Evolutionary conservation across 2,888 invertebrate genomes (phyloP), one percentile per base, ranked within the genome.

Genomic region (Phyllotreta cruciferae): DNA sequence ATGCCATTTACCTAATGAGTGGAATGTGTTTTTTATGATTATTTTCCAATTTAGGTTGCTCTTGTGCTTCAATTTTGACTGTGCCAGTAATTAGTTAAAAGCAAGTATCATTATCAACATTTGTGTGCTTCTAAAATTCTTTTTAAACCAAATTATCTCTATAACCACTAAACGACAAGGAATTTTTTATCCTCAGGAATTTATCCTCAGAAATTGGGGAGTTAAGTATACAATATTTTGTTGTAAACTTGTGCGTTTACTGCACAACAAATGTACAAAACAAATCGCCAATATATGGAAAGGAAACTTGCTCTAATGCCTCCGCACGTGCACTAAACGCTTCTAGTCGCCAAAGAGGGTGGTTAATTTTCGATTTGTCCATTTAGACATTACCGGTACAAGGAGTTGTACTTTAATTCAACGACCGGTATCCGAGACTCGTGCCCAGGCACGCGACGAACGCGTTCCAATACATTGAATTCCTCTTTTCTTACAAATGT

Each of bases 401-500:
- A 67, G 70, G 66, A 71, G 72, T 69, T 67, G 58, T 69, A 72
- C 72, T 72, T 72, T 66, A 68, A 8, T 49, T 61, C 37, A 45
- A 45, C 14, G 54, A 58, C 63, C 66, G 69, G 69, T 66, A 66
- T 62, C 63, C 55, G 58, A 66, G 66, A 57, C 69, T 66, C 68
- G 69, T 68, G 70, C 61, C 60, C 60, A 61, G 53, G 71, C 72
- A 71, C 72, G 71, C 71, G 72, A 67, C 69, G 63, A 68, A 68
- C 67, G 68, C 63, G 60, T 70, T 68, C 66, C 55, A 63, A 62
- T 60, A 67, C 69, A 66, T 60, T 49, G 63, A 64, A 64, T 67
- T 50, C 67, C 66, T 67, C 61, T 66, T 64, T 63, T 66, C 49
- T 57, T 61, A 66, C 67, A 67, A 66, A 63, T 62, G 66, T 64